Base-by-base conservation (phyloP, 2,797 vertebrate genomes). In the Rhabdophis nuchalis region DNA sequence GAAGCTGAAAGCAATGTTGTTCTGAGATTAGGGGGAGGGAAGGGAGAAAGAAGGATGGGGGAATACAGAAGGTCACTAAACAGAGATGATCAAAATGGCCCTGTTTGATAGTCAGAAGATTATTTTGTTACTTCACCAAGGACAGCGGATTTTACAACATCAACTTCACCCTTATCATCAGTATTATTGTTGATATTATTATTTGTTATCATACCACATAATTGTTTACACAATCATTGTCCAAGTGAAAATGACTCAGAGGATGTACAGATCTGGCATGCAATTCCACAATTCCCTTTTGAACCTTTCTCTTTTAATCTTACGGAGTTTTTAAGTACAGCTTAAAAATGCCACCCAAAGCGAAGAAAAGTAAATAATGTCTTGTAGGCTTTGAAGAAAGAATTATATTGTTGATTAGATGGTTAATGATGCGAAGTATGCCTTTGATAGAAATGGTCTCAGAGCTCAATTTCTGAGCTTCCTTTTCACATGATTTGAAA, bases 361-460 rank as follows among this genome's bases (percentile, higher is more conserved):
- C 93, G 97, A 94, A n/a, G 91, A 94, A 96, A 96, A 95, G 95
- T 96, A 95, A 95, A 87, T 77, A 94, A 93, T 25, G 94, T 94
- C 27, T 12, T 93, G 93, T 95, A 93, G 94, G 91, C 89, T 61
- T 64, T 92, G 89, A 92, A 96, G 97, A 97, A 90, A 93, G 94
- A 92, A 96, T 93, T 94, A 96, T 95, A 94, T 94, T 97, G 97
- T 97, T 97, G 98, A 97, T 96, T 97, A 95, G 93, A 96, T 96
- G 97, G 97, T 97, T 97, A 93, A 96, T 97, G 98, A 97, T 97
- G 97, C 97, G 96, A 95, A 97, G 96, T 98, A 97, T 97, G 97
- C 98, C 97, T 97, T 97, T 96, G 96, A 93, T 86, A 96, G 97
- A 97, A 97, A 97, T 97, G 96, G 96, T 97, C 98, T 98, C 92